A percentile compares a stretch with the other conserved stretches of the same genome.
phyloP scores from a whole-genome alignment of 2,113 vertebrate genomes.

The Leptosomus discolor region DNA sequence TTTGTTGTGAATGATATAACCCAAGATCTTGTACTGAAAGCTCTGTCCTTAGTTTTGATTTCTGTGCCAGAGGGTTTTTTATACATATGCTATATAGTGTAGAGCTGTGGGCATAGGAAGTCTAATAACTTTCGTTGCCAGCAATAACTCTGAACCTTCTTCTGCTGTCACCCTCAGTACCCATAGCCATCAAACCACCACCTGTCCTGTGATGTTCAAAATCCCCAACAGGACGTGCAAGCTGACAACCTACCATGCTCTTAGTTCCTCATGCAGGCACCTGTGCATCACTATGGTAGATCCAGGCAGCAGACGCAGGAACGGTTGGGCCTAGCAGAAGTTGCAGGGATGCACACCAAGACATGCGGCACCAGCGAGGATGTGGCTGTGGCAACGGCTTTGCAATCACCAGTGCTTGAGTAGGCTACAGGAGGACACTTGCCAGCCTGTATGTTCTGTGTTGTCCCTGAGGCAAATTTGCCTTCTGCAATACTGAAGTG shows the following conservation, averaged over 20 bases:
- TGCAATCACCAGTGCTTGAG: background rate
- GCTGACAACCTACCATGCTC: background rate
- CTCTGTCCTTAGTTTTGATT: background rate
- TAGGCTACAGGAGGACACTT: background rate
- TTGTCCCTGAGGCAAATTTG: background rate
- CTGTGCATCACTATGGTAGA: background rate
- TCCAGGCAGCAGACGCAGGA: background rate
- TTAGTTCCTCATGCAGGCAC: background rate
- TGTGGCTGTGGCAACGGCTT: rapidly evolving
- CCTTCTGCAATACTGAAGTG: background rate
- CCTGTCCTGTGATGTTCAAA: background rate
- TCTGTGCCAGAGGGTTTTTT: background rate
- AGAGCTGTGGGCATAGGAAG: background rate
- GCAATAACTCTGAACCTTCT: background rate
- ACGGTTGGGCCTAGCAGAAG: background rate
- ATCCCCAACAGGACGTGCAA: background rate
- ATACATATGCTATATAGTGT: background rate
- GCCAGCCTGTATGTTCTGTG: background rate
- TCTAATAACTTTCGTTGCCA: background rate
- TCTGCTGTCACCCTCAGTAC: background rate
- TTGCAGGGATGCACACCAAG: background rate
- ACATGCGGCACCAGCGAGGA: background rate
- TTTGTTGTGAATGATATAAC: background rate
- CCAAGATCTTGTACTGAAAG: background rate
- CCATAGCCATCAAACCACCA: background rate